Base-by-base conservation (phyloP, 1,140 invertebrate species). In the Geopemphigus sp. region DNA sequence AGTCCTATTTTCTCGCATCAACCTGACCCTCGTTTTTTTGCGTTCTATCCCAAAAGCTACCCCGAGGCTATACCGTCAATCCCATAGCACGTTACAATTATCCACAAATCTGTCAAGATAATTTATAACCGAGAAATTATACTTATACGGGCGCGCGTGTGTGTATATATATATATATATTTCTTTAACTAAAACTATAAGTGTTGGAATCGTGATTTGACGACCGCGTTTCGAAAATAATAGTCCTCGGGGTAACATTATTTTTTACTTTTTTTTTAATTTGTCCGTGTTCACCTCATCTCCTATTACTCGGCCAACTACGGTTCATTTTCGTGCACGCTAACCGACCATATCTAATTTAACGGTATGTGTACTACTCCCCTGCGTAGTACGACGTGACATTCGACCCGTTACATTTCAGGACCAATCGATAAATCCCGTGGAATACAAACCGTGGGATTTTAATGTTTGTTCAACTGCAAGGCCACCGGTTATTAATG, bases 381-480 rank as follows among this genome's bases (percentile, higher is more conserved):
- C 39, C 39, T 66, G 64, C 12, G n/a, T 22, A 14, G 8, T 47
- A 68, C 5, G 32, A 3, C 32, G 39, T 2, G 12, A 15, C 5
- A 12, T 68, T 68, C 32, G 32, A 24, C n/a, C 14, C 64, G 8
- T 47, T 45, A 11, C 0, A 47, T 22, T 47, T 14, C 39, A 24
- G 5, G n/a, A 68, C 45, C n/a, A 6, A 14, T 22, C 29, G 15
- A 54, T 57, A 22, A n/a, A n/a, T n/a, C n/a, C 64, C 19, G 10
- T 8, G 26, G 5, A 29, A 32, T 8, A 47, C 39, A 11, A 70
- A 53, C 66, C 66, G 66, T 70, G 66, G 26, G 66, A 70, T 53
- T 53, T 53, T 6, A 5, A 50, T 68, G 64, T 68, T 68, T 68
- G 22, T 68, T 68, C 45, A 68, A 68, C 39, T 50, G 64, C n/a